Base-by-base conservation (phyloP, 2,888 invertebrate species). In the Plagodis pulveraria region DNA sequence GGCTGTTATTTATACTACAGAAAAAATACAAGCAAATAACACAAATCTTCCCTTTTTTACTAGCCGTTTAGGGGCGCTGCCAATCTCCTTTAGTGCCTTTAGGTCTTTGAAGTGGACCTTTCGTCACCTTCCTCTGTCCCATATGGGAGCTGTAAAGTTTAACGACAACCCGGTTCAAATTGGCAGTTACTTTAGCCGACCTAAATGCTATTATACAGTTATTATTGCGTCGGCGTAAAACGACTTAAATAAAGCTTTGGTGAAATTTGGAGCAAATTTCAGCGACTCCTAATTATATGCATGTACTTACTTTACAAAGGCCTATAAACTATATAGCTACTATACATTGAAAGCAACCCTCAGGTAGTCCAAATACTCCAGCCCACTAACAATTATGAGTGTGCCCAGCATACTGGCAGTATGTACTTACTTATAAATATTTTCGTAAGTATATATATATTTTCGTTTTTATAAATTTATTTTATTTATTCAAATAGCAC, bases 51-150 rank as follows among this genome's bases (percentile, higher is more conserved):
- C 36, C 36, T 33, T 6, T 35, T 51, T 5, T 35, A 7, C 34
- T 11, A 48, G 42, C 35, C 50, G 71, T 76, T 76, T 73, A 76
- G 68, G 70, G 65, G 75, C 73, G 71, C 56, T 58, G 49, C 74
- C 72, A 80, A 81, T 77, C 74, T 70, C 61, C 50, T 79, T 80
- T 78, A 80, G 69, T 65, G 57, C 75, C 66, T 72, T 4, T 5
- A 72, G 72, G 70, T 69, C 70, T 76, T 76, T 68, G 72, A 76
- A 71, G 72, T 66, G 63, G 62, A 61, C 69, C 64, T 70, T 69
- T 63, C 64, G 63, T 66, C 65, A 56, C 47, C 50, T 41, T 32
- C 42, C 36, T 9, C n/a, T 42, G 43, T 12, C 45, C 52, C 44
- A 43, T 40, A 35, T 47, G 45, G 35, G 56, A 56, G 44, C 44